Conservation (phyloP, 2,113 vertebrate genomes). For the Fregata magnificens region DNA sequence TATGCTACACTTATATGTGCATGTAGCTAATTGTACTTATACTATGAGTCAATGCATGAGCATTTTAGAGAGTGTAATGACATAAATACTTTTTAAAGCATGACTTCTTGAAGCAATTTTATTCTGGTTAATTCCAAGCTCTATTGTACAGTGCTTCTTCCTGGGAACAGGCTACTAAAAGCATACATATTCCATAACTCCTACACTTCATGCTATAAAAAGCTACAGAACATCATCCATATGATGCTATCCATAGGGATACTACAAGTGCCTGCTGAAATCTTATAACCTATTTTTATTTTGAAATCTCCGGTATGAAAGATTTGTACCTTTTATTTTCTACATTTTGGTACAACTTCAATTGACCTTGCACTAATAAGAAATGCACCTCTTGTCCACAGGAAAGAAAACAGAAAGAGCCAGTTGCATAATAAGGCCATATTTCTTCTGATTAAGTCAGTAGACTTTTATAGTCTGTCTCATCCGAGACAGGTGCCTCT, state of each 20-base stretch:
- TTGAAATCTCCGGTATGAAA: not conserved
- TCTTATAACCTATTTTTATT: not conserved
- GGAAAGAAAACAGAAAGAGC: not conserved
- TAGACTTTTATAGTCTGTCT: not conserved
- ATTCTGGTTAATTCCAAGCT: conserved; percentile 19
- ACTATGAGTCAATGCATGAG: not conserved
- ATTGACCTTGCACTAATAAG: not conserved
- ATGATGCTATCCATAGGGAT: conserved; percentile 7
- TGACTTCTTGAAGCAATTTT: not conserved
- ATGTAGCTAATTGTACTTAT: not conserved
- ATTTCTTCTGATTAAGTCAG: not conserved
- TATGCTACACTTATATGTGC: not conserved
- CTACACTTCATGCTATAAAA: conserved; percentile 38
- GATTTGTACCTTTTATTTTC: not conserved
- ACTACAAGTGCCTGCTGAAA: not conserved
- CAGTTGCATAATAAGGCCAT: not conserved
- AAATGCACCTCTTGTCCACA: not conserved
- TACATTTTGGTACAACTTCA: not conserved
- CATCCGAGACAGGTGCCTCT: not conserved
- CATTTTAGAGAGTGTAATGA: not conserved
- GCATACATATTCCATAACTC: conserved; percentile 37
- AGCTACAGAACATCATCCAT: conserved; percentile 6
- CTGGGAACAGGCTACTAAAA: conserved; percentile 39
- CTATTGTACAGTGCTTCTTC: conserved; percentile 11
- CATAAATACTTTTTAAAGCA: not conserved